Conservation (phyloP, 2,113 vertebrate species). For the Poeciliopsis occidentalis region DNA sequence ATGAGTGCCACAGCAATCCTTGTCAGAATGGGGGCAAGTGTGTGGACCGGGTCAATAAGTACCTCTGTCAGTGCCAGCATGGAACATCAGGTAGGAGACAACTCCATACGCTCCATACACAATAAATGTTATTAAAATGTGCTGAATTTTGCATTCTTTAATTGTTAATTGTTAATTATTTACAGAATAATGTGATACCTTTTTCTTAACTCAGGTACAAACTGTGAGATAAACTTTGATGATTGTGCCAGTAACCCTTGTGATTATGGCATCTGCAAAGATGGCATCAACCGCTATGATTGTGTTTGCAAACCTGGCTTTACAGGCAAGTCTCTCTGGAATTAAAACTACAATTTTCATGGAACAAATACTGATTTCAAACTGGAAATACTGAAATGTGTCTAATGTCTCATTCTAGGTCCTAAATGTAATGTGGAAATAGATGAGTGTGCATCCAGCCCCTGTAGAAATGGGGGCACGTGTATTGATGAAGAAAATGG, state of each 20-base stretch:
- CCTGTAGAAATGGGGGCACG: conserved; percentile 88
- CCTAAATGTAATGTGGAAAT: conserved; percentile 88
- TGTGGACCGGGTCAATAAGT: conserved; percentile 90
- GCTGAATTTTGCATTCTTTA: background rate
- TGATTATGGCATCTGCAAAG: conserved; percentile 89
- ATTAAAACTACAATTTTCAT: background rate
- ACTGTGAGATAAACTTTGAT: conserved; percentile 91
- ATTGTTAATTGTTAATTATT: no score
- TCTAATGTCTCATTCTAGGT: conserved; percentile 71
- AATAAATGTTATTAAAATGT: background rate
- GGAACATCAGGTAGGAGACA: conserved; percentile 86
- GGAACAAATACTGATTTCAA: background rate
- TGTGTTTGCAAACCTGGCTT: conserved; percentile 92
- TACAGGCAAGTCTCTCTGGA: conserved; percentile 81
- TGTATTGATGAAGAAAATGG: conserved; percentile 88
- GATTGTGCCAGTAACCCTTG: conserved; percentile 92
- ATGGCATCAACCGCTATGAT: conserved; percentile 90
- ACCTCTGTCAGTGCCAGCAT: conserved; percentile 89
- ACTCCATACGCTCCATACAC: background rate
- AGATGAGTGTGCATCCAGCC: conserved; percentile 87
- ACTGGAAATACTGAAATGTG: conserved; percentile 6
- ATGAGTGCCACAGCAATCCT: conserved; percentile 92
- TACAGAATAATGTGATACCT: background rate
- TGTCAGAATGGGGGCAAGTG: conserved; percentile 91
- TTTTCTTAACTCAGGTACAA: conserved; percentile 78